Evolutionary conservation across 2,113 vertebrate species (phyloP).

Genomic region (Regulus satrapa): DNA sequence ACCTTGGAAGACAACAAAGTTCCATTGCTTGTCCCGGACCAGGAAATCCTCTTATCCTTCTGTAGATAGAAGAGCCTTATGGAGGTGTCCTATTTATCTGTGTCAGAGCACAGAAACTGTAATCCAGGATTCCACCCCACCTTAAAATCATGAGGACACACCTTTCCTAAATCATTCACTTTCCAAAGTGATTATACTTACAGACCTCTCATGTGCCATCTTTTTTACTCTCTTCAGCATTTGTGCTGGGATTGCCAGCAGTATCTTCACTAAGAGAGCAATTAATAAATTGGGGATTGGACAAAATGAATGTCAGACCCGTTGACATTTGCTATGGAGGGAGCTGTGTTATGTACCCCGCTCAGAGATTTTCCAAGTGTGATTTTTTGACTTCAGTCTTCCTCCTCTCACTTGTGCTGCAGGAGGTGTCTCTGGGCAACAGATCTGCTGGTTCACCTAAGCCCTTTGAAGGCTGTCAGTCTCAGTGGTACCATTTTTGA

Average conservation of each 20-base stretch:
- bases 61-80: background rate
- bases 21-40: background rate
- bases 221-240: background rate
- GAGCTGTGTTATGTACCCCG: background rate
- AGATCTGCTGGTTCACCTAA: background rate
- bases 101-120: background rate
- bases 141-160: background rate
- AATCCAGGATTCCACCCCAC: fast-evolving
- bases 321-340: background rate
- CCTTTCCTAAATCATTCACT: background rate
- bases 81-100: background rate
- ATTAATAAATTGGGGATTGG: background rate
- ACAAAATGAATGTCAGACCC: background rate
- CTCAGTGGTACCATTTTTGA: background rate
- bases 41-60: background rate
- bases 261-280: background rate
- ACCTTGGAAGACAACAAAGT: background rate
- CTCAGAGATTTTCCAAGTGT: background rate
- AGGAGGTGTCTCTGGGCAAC: background rate
- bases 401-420: background rate
- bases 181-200: background rate
- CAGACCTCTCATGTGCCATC: fast-evolving
- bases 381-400: background rate
- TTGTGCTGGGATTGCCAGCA: background rate
- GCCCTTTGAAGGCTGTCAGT: background rate